Percentiles rank a stretch among this genome's conserved stretches.
These are phyloP conservation scores for Sander lucioperca DNA, from an alignment of 2,113 vertebrate species.

Conservation along the genomic window DNA sequence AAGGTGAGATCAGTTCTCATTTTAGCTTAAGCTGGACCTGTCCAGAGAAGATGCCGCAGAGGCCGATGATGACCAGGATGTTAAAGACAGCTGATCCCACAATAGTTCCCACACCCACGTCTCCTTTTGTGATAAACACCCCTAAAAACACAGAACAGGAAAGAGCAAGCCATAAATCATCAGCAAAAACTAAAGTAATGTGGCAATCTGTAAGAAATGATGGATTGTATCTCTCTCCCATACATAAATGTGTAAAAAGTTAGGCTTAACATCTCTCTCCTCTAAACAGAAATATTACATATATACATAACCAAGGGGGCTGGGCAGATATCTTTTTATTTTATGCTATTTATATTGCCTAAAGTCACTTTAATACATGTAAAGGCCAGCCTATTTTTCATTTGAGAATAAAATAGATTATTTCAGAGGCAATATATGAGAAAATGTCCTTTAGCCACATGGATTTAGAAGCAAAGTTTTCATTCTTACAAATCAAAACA, in stretches of 20 bases:
- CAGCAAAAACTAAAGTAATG: background rate
- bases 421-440: background rate
- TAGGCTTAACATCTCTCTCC: background rate
- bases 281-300: background rate
- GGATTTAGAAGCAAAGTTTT: background rate
- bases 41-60: slow-evolving; percentile 85
- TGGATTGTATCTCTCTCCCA: background rate
- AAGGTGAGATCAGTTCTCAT: background rate
- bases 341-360: background rate
- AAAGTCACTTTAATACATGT: background rate
- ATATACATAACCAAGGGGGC: background rate
- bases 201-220: background rate
- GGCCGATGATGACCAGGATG: slow-evolving; percentile 86
- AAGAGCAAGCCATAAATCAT: background rate
- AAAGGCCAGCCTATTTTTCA: slow-evolving; percentile 3
- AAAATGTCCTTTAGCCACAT: background rate
- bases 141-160: slow-evolving; percentile 64
- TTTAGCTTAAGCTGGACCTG: slow-evolving; percentile 72
- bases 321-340: slow-evolving; percentile 13
- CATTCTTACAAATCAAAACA: background rate
- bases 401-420: slow-evolving; percentile 4
- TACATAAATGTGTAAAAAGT: background rate
- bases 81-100: slow-evolving; percentile 89
- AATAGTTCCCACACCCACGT: slow-evolving; percentile 87
- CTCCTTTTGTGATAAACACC: slow-evolving; percentile 88